Conservation (phyloP, 2,797 vertebrate genomes). For the Tarsius wallacei region DNA sequence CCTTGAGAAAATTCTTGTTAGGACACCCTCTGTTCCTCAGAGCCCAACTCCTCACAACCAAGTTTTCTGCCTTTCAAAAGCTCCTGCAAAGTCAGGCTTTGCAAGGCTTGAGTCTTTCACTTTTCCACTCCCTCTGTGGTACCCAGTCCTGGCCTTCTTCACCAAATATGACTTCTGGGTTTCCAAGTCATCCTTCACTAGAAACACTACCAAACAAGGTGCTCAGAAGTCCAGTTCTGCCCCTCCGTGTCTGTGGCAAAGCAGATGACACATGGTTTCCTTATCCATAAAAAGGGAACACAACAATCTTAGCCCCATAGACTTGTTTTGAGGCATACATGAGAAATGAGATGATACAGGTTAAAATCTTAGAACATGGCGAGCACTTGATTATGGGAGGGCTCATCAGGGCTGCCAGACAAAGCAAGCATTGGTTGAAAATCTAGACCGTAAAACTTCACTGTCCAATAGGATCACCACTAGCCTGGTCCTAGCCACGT, state of each 20-base stretch:
- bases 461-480: background rate
- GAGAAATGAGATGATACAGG: background rate
- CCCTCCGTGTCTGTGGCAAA: background rate
- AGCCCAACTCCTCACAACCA: background rate
- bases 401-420: background rate
- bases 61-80: slow-evolving; percentile 11
- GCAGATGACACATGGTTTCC: slow-evolving; percentile 11
- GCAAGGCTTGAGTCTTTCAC: background rate
- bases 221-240: slow-evolving; percentile 12
- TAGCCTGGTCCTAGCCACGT: background rate
- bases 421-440: background rate
- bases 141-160: background rate
- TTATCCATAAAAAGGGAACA: background rate
- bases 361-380: slow-evolving; percentile 32
- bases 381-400: background rate
- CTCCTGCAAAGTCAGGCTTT: slow-evolving; percentile 22
- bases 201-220: background rate
- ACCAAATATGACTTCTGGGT: slow-evolving; percentile 16
- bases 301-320: background rate
- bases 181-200: background rate
- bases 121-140: background rate
- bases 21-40: background rate
- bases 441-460: background rate
- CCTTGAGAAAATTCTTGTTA: background rate
- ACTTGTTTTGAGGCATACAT: background rate